Evolutionary conservation across 2,888 invertebrate genomes (phyloP).

Genomic region (Arge pagana): DNA sequence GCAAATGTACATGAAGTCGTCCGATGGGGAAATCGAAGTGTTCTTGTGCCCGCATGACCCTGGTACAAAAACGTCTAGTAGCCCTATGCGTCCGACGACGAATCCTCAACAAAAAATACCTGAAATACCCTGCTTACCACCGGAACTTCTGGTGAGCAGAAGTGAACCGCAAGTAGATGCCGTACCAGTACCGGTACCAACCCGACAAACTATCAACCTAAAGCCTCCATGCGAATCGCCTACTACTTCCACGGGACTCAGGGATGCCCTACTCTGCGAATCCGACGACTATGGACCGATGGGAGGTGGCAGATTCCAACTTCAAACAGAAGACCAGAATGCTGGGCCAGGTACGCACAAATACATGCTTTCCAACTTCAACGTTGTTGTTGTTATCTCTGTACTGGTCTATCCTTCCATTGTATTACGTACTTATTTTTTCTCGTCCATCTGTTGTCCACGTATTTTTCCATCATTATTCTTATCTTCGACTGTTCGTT

Average conservation of each 20-base stretch:
- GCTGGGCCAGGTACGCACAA: conserved; percentile 52
- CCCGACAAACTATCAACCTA: conserved; percentile 1
- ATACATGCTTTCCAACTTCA: not conserved
- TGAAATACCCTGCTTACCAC: conserved; percentile 39
- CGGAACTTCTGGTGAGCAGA: conserved; percentile 45
- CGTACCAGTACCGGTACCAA: conserved; percentile 34
- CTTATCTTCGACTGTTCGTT: too few relatives aligned
- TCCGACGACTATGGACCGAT: conserved; percentile 78
- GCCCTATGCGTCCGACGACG: conserved; percentile 22
- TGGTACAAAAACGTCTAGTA: conserved; percentile 33
- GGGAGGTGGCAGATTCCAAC: conserved; percentile 70
- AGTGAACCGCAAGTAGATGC: conserved; percentile 39
- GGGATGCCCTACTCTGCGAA: conserved; percentile 75
- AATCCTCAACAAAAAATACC: conserved; percentile 34
- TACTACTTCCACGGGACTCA: conserved; percentile 56
- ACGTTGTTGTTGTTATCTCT: not conserved
- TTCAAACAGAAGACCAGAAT: conserved; percentile 77
- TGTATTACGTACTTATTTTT: too few relatives aligned
- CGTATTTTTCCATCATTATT: too few relatives aligned
- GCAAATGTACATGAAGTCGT: conserved; percentile 88
- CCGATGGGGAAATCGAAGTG: conserved; percentile 91
- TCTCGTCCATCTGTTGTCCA: too few relatives aligned
- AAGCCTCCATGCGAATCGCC: conserved; percentile 17
- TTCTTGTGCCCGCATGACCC: conserved; percentile 85
- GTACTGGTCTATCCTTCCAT: too few relatives aligned